Percentiles rank a stretch among this genome's conserved stretches.
Conservation (phyloP, 2,113 vertebrate species). For the Notothenia coriiceps region DNA sequence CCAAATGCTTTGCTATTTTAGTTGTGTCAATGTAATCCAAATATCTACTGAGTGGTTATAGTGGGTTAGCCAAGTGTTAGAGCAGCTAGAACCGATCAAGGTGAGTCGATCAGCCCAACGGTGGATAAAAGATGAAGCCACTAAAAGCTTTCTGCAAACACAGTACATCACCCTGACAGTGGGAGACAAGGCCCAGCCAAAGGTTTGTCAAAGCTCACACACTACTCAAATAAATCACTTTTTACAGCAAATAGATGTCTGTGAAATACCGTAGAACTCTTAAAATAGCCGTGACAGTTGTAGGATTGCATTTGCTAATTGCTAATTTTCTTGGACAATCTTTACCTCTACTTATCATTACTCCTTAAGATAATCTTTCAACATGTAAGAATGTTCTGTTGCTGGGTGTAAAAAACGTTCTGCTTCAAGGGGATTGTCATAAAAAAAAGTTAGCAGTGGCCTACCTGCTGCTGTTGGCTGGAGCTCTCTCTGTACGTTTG, state of each 20-base stretch:
- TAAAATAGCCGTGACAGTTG: conserved; percentile 24
- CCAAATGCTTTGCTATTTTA: neutral
- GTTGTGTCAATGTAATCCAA: conserved; percentile 11
- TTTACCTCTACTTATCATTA: conserved; percentile 12
- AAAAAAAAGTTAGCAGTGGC: conserved; percentile 3
- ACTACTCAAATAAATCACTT: conserved; percentile 47
- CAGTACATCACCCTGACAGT: conserved; percentile 43
- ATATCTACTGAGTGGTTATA: conserved; percentile 7
- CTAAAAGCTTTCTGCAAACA: conserved; percentile 62
- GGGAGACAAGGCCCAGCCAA: conserved; percentile 53
- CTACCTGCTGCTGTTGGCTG: conserved; percentile 82
- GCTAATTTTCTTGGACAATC: neutral
- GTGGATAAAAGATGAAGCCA: conserved; percentile 50
- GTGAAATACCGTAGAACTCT: conserved; percentile 35
- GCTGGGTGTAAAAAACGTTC: neutral
- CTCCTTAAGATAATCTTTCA: neutral
- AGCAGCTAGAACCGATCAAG: conserved; percentile 50
- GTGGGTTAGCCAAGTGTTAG: conserved; percentile 17
- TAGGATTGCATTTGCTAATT: conserved; percentile 14
- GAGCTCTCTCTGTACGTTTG: conserved; percentile 59
- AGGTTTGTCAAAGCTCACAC: conserved; percentile 49
- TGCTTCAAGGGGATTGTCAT: no score
- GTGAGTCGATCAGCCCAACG: conserved; percentile 22
- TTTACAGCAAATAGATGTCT: conserved; percentile 24
- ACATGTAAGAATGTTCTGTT: conserved; percentile 18